Evolutionary conservation across 2,888 invertebrate species (phyloP).

Genomic region (Rhamphomyia laevipes): DNA sequence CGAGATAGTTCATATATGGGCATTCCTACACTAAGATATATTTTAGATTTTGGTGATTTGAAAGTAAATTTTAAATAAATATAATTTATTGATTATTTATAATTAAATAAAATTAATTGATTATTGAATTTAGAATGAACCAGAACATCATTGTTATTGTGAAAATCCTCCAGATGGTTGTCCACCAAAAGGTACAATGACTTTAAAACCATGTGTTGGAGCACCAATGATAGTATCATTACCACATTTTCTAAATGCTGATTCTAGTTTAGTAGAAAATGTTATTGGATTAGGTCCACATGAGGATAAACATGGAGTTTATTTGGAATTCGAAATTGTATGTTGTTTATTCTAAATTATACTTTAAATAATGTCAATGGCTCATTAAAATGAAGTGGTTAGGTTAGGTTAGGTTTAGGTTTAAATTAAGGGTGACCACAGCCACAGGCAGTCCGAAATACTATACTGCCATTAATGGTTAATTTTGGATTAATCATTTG

Average conservation of each 20-base stretch:
- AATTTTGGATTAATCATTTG: too few relatives aligned
- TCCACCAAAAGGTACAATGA: constrained; percentile 57
- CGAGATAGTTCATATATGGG: constrained; percentile 48
- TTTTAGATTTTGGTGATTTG: constrained; percentile 57
- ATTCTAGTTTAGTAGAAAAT: constrained; percentile 34
- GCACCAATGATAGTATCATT: constrained; percentile 62
- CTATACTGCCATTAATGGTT: too few relatives aligned
- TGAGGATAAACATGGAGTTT: constrained; percentile 56
- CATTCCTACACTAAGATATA: constrained; percentile 55
- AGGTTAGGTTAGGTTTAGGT: too few relatives aligned
- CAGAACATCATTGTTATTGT: constrained; percentile 33
- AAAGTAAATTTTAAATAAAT: constrained; percentile 14
- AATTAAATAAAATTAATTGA: neutral
- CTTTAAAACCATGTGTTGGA: constrained; percentile 46
- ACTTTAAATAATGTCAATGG: neutral
- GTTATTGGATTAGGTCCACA: constrained; percentile 48
- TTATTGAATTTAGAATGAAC: constrained; percentile 18
- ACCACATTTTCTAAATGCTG: constrained; percentile 65
- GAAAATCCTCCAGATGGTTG: constrained; percentile 47
- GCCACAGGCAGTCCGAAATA: too few relatives aligned
- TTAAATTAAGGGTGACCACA: too few relatives aligned
- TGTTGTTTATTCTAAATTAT: constrained; percentile 8
- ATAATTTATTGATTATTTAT: neutral
- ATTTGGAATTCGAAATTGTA: constrained; percentile 67
- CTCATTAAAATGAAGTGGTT: neutral